A percentile compares a stretch with the other conserved stretches of the same genome.
Evolutionary conservation across 2,888 invertebrate genomes (phyloP).

Genomic region (Pilophorus perplexus): DNA sequence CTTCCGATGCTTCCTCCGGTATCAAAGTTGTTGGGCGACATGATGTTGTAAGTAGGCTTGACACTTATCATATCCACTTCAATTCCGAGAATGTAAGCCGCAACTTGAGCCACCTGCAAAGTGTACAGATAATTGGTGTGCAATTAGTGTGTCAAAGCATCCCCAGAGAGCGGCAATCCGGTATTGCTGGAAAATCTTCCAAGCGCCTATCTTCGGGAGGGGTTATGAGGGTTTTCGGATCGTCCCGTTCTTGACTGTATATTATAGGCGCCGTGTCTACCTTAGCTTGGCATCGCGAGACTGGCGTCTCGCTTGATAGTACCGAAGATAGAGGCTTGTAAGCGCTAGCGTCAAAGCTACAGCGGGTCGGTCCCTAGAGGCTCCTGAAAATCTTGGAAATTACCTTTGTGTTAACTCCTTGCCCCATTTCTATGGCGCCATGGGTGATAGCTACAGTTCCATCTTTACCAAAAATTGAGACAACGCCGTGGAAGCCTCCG

Average conservation of each 20-base stretch:
- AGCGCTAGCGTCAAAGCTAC: too few relatives aligned
- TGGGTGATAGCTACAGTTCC: constrained; percentile 69
- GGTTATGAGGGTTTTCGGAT: too few relatives aligned
- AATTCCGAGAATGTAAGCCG: constrained; percentile 69
- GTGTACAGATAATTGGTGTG: background rate
- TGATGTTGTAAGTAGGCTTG: constrained; percentile 63
- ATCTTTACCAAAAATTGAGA: constrained; percentile 69
- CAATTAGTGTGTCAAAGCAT: background rate
- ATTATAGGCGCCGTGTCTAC: too few relatives aligned
- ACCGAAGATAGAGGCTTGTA: too few relatives aligned
- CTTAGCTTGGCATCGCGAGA: too few relatives aligned
- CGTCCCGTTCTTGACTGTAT: too few relatives aligned
- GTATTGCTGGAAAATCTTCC: background rate
- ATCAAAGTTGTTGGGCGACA: constrained; percentile 64
- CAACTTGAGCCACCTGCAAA: constrained; percentile 67
- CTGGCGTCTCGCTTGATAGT: too few relatives aligned
- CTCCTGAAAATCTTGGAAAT: too few relatives aligned
- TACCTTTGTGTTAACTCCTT: constrained; percentile 77
- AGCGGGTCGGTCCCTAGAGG: too few relatives aligned
- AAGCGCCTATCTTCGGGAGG: too few relatives aligned
- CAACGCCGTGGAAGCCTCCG: constrained; percentile 60
- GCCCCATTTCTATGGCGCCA: constrained; percentile 75
- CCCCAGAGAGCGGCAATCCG: background rate
- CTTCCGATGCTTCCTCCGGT: constrained; percentile 72
- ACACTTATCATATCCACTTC: constrained; percentile 65